Conservation (phyloP, 1,140 invertebrate genomes). For the Amyelois transitella region DNA sequence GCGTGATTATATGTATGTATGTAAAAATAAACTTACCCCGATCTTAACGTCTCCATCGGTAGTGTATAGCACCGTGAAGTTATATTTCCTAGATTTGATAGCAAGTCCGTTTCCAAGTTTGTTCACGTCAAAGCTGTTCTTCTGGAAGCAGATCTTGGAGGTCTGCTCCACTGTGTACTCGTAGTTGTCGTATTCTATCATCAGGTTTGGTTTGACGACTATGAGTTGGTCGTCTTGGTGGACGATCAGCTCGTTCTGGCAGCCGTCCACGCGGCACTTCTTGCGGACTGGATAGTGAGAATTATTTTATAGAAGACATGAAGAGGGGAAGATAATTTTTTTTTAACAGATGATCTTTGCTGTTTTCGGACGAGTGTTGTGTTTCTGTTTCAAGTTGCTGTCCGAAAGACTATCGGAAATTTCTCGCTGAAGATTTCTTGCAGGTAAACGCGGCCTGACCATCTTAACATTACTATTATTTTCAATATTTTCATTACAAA, state of each 20-base stretch:
- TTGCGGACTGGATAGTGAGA: constrained; percentile 76
- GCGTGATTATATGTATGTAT: too few species aligned
- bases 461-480: too few species aligned
- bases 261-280: constrained; percentile 75
- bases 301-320: neutral
- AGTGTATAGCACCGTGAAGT: constrained; percentile 83
- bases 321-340: neutral
- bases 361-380: too few species aligned
- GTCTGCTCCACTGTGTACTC: constrained; percentile 80
- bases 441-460: too few species aligned
- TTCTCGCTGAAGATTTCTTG: too few species aligned
- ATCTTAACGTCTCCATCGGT: constrained; percentile 81
- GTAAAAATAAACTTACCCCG: constrained; percentile 78
- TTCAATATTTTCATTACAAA: too few species aligned
- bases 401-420: too few species aligned
- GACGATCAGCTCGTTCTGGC: constrained; percentile 76
- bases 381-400: too few species aligned
- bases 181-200: constrained; percentile 79
- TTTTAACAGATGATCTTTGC: too few species aligned
- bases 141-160: constrained; percentile 78
- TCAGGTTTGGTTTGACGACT: constrained; percentile 78
- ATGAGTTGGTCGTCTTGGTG: constrained; percentile 75
- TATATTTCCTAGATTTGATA: constrained; percentile 80
- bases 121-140: constrained; percentile 79
- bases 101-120: constrained; percentile 80